Conservation (phyloP, 2,888 invertebrate genomes). For the Melanchra persicariae region DNA sequence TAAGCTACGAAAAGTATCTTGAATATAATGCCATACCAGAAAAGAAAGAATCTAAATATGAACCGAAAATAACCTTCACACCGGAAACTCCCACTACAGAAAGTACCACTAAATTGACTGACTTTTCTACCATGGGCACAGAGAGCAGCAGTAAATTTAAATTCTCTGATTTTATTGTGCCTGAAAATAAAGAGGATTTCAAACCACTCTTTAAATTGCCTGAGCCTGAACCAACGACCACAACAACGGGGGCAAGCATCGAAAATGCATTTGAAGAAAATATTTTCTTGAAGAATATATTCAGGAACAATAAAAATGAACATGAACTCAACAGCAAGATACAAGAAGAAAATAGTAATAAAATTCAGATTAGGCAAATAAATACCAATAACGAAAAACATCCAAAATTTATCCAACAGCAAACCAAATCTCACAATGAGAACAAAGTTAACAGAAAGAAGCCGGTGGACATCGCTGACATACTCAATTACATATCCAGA, state of each 20-base stretch:
- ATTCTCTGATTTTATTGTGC: conserved; percentile 71
- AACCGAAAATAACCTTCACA: conserved; percentile 64
- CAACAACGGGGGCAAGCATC: conserved; percentile 70
- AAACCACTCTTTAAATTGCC: conserved; percentile 69
- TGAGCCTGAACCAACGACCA: conserved; percentile 52
- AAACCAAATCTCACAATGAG: conserved; percentile 76
- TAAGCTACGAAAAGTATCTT: conserved; percentile 52
- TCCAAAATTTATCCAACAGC: conserved; percentile 74
- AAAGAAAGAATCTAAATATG: conserved; percentile 60
- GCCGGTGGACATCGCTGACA: conserved; percentile 79
- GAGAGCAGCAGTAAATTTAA: conserved; percentile 51
- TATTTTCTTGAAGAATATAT: conserved; percentile 82
- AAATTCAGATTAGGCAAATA: conserved; percentile 64
- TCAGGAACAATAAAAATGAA: conserved; percentile 70
- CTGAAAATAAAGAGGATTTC: conserved; percentile 71
- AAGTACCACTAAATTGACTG: conserved; percentile 51
- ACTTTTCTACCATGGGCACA: conserved; percentile 9
- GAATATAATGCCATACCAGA: conserved; percentile 58
- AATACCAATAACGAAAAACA: conserved; percentile 75
- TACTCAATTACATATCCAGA: conserved; percentile 83
- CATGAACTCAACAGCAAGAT: conserved; percentile 63
- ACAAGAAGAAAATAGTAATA: conserved; percentile 61
- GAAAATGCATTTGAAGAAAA: conserved; percentile 80
- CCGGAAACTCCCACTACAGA: conserved; percentile 56
- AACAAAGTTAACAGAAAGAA: conserved; percentile 75